Evolutionary conservation across 2,113 vertebrate genomes (phyloP).

Genomic region (Edolisoma coerulescens): DNA sequence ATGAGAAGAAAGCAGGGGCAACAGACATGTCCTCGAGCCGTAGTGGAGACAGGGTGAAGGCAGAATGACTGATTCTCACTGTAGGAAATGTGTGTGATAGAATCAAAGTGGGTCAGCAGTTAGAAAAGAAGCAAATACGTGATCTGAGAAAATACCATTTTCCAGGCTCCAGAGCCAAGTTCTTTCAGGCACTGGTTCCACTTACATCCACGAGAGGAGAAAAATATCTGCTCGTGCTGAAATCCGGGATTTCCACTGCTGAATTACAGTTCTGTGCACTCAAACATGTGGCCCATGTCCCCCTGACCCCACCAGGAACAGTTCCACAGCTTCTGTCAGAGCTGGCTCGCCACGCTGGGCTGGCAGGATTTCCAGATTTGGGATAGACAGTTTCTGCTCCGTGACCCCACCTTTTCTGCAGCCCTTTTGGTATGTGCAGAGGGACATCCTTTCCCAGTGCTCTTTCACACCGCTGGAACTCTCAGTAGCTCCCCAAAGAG

Average conservation of each 20-base stretch:
- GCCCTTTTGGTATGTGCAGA: neutral
- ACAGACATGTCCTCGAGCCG: neutral
- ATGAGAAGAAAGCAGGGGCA: neutral
- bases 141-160: neutral
- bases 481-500: too few relatives aligned
- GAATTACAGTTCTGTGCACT: neutral
- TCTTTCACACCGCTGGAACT: neutral
- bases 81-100: neutral
- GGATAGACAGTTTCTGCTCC: neutral
- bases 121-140: neutral
- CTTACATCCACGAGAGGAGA: neutral
- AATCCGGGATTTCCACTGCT: neutral
- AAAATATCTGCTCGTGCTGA: neutral
- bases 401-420: neutral
- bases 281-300: conserved; percentile 13
- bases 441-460: neutral
- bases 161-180: neutral
- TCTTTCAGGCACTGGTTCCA: neutral
- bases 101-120: neutral
- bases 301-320: conserved; percentile 33
- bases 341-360: neutral
- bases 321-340: neutral
- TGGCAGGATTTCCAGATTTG: neutral
- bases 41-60: neutral
- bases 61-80: neutral